A percentile compares a stretch with the other conserved stretches of the same genome.
These are phyloP conservation scores for Electrophaes corylata DNA, from an alignment of 2,888 invertebrate species.

Conservation along the genomic window DNA sequence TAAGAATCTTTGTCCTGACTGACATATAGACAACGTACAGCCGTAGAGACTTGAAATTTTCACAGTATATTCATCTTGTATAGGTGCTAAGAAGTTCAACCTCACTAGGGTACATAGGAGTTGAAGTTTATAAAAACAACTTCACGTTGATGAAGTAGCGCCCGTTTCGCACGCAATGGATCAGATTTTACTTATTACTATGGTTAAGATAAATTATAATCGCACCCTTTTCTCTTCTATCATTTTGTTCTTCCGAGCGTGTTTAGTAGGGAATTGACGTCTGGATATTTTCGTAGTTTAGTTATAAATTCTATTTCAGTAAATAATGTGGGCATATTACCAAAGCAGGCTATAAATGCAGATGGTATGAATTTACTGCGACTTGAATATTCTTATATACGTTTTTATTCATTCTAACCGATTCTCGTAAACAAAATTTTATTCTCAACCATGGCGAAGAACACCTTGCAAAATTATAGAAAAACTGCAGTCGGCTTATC, in stretches of 20 bases:
- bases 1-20: no score
- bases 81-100: no score
- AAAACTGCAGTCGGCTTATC: slow-evolving; percentile 52
- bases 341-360: not conserved
- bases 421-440: slow-evolving; percentile 21
- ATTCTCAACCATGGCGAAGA: slow-evolving; percentile 13
- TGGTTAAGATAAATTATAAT: not conserved
- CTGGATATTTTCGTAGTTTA: not conserved
- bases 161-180: no score
- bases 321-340: not conserved
- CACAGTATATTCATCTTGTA: no score
- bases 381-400: not conserved
- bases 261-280: not conserved
- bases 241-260: not conserved
- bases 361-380: not conserved
- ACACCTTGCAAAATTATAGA: slow-evolving; percentile 43
- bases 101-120: no score
- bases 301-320: not conserved
- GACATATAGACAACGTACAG: no score
- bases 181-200: no score
- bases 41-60: no score
- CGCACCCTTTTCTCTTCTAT: not conserved
- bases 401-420: not conserved
- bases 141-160: no score
- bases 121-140: no score